These are phyloP conservation scores for Achroia grisella DNA, from an alignment of 1,140 invertebrate species.

Conservation along the genomic window DNA sequence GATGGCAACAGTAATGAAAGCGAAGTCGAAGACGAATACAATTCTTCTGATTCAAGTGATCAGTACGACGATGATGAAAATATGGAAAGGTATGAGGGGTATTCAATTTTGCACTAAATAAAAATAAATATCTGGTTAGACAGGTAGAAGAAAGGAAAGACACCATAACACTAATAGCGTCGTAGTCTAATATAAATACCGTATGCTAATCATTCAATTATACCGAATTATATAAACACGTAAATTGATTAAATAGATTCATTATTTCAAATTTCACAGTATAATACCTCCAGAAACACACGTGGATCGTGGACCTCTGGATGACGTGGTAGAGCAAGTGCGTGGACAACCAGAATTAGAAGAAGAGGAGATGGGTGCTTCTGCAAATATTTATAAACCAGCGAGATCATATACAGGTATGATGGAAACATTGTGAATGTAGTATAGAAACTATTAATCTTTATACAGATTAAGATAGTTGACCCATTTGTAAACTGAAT, in stretches of 20 bases:
- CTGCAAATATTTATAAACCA: slow-evolving; percentile 49
- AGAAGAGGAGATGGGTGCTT: slow-evolving; percentile 55
- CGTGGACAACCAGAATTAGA: slow-evolving; percentile 62
- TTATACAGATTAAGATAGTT: no score
- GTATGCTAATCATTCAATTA: background rate
- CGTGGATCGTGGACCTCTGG: slow-evolving; percentile 57
- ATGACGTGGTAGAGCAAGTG: slow-evolving; percentile 59
- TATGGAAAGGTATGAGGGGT: slow-evolving; percentile 32
- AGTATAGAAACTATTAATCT: no score
- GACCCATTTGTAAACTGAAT: no score
- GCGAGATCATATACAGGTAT: slow-evolving; percentile 40
- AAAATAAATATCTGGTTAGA: no score
- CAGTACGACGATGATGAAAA: slow-evolving; percentile 32
- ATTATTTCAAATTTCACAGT: slow-evolving; percentile 16
- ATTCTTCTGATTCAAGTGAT: slow-evolving; percentile 20
- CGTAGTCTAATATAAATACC: background rate
- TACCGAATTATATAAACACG: no score
- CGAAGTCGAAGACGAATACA: slow-evolving; percentile 24
- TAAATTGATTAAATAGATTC: background rate
- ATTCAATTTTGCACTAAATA: no score
- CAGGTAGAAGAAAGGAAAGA: no score
- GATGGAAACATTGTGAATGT: no score
- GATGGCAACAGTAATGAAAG: slow-evolving; percentile 16
- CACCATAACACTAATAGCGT: background rate
- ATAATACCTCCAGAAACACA: slow-evolving; percentile 40